Base-by-base conservation (phyloP, 2,797 vertebrate genomes). In the Coluber constrictor region DNA sequence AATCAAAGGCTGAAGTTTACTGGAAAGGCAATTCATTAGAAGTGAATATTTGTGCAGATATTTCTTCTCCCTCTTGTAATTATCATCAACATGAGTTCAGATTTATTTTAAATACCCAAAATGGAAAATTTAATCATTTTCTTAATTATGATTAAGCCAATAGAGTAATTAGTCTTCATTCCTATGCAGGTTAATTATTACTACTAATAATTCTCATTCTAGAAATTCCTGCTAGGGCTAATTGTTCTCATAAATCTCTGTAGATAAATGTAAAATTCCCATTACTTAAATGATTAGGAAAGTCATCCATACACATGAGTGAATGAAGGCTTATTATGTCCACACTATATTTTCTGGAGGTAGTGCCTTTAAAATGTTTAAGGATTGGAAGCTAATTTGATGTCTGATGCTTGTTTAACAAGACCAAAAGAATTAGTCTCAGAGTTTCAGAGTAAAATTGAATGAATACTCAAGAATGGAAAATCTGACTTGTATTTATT, bases 201-300 rank as follows among this genome's bases (percentile, higher is more conserved):
- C 91, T 95, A 94, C 93, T 96, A 96, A 96, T 97, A 97, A 96
- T 90, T 93, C 87, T 96, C 95, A 91, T 91, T 92, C 94, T 94
- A 88, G 88, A 96, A 95, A 94, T 94, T 95, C 96, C 95, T 96
- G 95, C 96, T 95, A 93, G 83, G 93, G 95, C 95, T 97, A 97
- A 97, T 97, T 96, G 95, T 93, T 93, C 95, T 95, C 97, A 97
- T 97, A 96, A 97, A 97, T 97, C 97, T 97, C 95, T 95, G 96
- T 95, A 96, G 96, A 96, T 95, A 96, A 97, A 95, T 96, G 93
- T 96, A 95, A 97, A 97, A 96, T 96, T 96, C 96, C 96, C 96
- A 97, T 97, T 97, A 96, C 94, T 97, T 96, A 96, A 96, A 95
- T 96, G 96, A 97, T 97, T 97, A 97, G 96, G 96, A 93, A 96